phyloP scores from a whole-genome alignment of 1,140 invertebrate species.

The Drosophila nasuta region DNA sequence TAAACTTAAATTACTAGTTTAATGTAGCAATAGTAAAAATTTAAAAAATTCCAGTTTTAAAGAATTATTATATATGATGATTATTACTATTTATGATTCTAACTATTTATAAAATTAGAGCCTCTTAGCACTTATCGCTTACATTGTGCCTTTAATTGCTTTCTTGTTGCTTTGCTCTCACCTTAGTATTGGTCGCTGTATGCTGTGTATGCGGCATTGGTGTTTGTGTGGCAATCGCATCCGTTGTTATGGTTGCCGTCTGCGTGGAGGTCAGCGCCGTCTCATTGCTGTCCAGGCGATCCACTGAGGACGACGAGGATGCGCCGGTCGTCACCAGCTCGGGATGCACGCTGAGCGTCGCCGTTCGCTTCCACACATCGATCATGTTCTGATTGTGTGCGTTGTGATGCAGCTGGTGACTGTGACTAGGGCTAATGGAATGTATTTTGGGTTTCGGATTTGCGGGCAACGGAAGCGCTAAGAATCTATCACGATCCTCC shows the following conservation, averaged over 20 bases:
- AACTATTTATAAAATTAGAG: too few species aligned
- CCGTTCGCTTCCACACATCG: constrained; percentile 79
- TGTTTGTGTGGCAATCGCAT: constrained; percentile 76
- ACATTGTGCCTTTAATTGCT: too few species aligned
- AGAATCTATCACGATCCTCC: constrained; percentile 92
- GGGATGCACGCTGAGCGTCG: constrained; percentile 85
- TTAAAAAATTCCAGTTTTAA: too few species aligned
- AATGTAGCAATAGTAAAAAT: too few species aligned
- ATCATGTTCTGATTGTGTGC: constrained; percentile 72
- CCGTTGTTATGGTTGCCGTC: constrained; percentile 64
- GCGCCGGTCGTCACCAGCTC: constrained; percentile 53
- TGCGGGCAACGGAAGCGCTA: constrained; percentile 85
- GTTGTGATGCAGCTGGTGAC: constrained; percentile 65
- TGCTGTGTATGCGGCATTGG: constrained; percentile 71
- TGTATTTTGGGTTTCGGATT: constrained; percentile 80
- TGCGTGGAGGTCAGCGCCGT: constrained; percentile 69
- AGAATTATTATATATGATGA: too few species aligned
- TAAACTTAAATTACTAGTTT: too few species aligned
- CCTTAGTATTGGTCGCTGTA: constrained; percentile 79
- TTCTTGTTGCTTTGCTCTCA: background rate
- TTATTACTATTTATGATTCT: too few species aligned
- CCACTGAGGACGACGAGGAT: constrained; percentile 53
- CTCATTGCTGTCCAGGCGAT: constrained; percentile 74
- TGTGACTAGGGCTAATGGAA: constrained; percentile 84
- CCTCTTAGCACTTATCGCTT: too few species aligned